Conservation (phyloP, 2,888 invertebrate genomes). For the Phoenoteleia sp. region DNA sequence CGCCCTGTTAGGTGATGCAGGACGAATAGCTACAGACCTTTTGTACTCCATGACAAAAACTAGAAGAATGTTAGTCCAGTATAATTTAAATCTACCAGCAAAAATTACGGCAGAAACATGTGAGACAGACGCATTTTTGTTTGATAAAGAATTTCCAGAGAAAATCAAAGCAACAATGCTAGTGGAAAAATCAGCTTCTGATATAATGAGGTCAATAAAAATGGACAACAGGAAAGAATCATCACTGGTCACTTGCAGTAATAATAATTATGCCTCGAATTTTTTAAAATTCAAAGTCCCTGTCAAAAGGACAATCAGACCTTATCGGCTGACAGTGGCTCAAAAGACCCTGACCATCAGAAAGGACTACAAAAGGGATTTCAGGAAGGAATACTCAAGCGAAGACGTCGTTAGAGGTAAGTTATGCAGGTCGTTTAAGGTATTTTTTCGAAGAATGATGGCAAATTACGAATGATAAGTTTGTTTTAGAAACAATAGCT, state of each 20-base stretch:
- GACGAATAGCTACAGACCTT: background rate
- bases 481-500: background rate
- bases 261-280: too few relatives aligned
- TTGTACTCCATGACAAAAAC: background rate
- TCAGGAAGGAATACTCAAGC: too few relatives aligned
- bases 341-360: background rate
- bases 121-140: background rate
- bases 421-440: background rate
- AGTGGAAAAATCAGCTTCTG: background rate
- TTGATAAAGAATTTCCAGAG: background rate
- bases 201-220: background rate
- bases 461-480: background rate
- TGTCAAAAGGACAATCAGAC: background rate
- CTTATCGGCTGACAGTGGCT: background rate
- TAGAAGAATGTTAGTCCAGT: background rate
- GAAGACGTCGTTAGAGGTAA: constrained; percentile 13
- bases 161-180: background rate
- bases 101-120: background rate
- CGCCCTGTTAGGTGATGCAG: background rate
- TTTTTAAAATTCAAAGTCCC: background rate
- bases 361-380: background rate
- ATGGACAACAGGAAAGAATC: too few relatives aligned
- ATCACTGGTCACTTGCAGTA: too few relatives aligned
- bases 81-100: background rate
- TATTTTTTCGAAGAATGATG: background rate